Conservation (phyloP, 2,113 vertebrate genomes). For the Phyllostomus hastatus region DNA sequence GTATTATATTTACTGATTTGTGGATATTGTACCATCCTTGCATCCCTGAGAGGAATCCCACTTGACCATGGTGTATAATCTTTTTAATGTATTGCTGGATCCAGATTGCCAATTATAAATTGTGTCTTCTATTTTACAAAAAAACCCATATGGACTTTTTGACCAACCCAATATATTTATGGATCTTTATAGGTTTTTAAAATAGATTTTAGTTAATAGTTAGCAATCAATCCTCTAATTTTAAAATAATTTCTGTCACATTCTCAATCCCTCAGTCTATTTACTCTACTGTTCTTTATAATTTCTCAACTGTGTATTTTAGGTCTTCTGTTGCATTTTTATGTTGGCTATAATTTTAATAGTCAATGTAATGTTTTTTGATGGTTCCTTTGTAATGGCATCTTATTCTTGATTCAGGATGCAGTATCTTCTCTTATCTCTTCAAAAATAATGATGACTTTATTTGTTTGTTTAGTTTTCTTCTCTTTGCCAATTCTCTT, state of each 20-base stretch:
- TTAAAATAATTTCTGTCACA: background rate
- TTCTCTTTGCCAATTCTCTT: background rate
- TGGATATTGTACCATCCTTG: no score
- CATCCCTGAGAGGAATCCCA: no score
- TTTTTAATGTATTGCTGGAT: no score
- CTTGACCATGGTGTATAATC: no score
- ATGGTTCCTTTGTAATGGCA: background rate
- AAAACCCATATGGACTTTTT: no score
- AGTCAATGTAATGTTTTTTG: background rate
- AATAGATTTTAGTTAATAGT: background rate
- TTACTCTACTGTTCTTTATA: background rate
- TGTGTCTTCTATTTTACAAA: no score
- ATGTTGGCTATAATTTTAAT: background rate
- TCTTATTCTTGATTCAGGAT: constrained; percentile 28
- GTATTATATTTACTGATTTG: no score
- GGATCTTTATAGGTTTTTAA: background rate
- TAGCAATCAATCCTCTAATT: background rate
- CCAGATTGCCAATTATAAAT: no score
- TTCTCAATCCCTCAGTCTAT: background rate
- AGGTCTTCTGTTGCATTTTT: background rate
- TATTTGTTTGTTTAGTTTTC: background rate
- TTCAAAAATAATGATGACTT: background rate
- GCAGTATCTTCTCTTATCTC: background rate
- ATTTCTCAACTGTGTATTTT: background rate
- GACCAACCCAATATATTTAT: background rate